Conservation (phyloP, 1,140 invertebrate species). For the Drosophila sp. region DNA sequence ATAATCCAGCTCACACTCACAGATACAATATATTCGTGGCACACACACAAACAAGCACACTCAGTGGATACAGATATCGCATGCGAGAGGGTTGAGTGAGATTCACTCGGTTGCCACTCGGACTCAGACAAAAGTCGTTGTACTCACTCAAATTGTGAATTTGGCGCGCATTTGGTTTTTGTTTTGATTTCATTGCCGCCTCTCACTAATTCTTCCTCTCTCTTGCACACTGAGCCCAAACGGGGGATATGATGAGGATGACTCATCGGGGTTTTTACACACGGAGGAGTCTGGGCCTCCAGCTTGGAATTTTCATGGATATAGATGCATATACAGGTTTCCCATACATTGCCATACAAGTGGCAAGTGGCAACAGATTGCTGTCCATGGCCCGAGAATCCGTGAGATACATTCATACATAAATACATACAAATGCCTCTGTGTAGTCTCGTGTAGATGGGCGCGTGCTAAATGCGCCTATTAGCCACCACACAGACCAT, state of each 20-base stretch:
- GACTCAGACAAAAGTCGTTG: constrained; percentile 29
- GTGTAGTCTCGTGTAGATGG: constrained; percentile 4
- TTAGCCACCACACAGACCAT: constrained; percentile 41
- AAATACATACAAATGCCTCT: no score
- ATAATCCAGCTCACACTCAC: constrained; percentile 29
- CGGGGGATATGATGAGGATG: constrained; percentile 65
- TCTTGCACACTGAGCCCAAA: not conserved
- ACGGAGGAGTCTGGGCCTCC: constrained; percentile 45
- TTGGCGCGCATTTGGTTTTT: constrained; percentile 78
- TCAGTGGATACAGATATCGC: constrained; percentile 35
- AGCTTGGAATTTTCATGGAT: constrained; percentile 41
- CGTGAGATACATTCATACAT: constrained; percentile 43
- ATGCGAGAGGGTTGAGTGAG: constrained; percentile 47
- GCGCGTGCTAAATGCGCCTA: constrained; percentile 73
- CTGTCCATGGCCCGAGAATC: constrained; percentile 47
- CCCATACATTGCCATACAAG: constrained; percentile 43
- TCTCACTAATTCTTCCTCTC: constrained; percentile 3
- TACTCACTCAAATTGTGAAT: constrained; percentile 54
- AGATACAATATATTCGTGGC: constrained; percentile 4
- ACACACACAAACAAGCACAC: constrained; percentile 1
- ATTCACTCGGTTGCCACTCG: not conserved
- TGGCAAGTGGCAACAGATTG: constrained; percentile 39
- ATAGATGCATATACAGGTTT: constrained; percentile 50
- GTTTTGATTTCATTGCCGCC: constrained; percentile 64
- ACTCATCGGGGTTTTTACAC: constrained; percentile 83